A percentile compares a stretch with the other conserved stretches of the same genome.
Conservation (phyloP, 2,113 vertebrate species). For the Hippocampus barbouri region DNA sequence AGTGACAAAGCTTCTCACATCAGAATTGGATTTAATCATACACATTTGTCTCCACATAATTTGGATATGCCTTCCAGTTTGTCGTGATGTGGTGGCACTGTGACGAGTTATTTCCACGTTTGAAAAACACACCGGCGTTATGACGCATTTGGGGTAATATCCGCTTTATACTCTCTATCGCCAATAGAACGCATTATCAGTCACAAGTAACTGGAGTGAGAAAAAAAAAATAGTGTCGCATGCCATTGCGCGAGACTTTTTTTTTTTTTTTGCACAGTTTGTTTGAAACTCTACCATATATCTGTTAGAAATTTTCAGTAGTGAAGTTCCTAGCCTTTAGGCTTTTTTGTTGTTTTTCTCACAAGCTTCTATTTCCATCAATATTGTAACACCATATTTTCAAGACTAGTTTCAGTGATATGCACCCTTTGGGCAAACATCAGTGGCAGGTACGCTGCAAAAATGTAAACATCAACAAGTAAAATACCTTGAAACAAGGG, state of each 20-base stretch:
- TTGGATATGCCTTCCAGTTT: background rate
- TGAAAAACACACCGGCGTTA: too few relatives aligned
- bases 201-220: slow-evolving; percentile 1
- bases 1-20: background rate
- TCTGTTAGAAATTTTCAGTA: background rate
- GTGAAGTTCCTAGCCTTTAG: background rate
- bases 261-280: background rate
- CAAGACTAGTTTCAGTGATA: background rate
- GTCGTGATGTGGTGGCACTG: background rate
- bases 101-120: too few relatives aligned
- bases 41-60: slow-evolving; percentile 1
- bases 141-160: too few relatives aligned
- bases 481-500: slow-evolving; percentile 1
- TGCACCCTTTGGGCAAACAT: background rate
- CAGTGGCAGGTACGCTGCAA: background rate
- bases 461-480: slow-evolving; percentile 5
- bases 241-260: background rate
- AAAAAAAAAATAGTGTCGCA: background rate
- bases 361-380: background rate
- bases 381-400: slow-evolving; percentile 3
- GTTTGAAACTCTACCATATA: background rate
- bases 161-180: too few relatives aligned
- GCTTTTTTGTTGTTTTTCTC: background rate
- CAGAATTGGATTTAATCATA: background rate
- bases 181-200: slow-evolving; percentile 3